Evolutionary conservation across 2,888 invertebrate species (phyloP).

Genomic region (Phania funesta): DNA sequence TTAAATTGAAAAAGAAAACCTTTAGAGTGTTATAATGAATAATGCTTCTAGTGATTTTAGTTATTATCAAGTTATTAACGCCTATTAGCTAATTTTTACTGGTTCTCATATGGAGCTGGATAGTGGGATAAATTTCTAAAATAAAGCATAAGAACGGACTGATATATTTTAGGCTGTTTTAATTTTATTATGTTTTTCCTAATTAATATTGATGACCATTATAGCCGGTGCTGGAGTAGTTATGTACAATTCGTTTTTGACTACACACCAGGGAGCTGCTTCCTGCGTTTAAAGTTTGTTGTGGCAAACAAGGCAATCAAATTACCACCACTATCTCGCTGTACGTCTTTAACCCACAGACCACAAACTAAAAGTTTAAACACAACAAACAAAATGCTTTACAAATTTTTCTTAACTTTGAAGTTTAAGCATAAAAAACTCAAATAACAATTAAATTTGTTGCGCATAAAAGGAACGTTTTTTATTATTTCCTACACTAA

Average conservation of each 20-base stretch:
- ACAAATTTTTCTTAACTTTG: slow-evolving; percentile 36
- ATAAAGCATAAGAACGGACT: no score
- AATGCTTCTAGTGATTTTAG: no score
- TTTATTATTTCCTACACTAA: background rate
- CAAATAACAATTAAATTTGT: slow-evolving; percentile 6
- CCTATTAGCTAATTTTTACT: no score
- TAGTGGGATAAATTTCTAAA: no score
- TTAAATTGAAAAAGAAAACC: no score
- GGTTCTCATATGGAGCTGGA: no score
- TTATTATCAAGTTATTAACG: no score
- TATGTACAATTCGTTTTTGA: slow-evolving; percentile 15
- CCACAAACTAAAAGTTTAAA: slow-evolving; percentile 29
- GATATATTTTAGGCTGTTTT: background rate
- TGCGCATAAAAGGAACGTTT: background rate
- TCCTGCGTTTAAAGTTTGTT: slow-evolving; percentile 12
- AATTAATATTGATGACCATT: slow-evolving; percentile 27
- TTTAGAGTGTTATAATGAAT: no score
- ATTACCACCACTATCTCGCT: background rate
- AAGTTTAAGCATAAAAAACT: slow-evolving; percentile 6
- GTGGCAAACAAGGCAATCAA: slow-evolving; percentile 5
- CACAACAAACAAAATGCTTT: background rate
- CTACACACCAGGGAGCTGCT: slow-evolving; percentile 28
- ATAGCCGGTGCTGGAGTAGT: background rate
- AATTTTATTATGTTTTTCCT: background rate
- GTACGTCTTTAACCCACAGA: slow-evolving; percentile 28